Conservation (phyloP, 2,113 vertebrate genomes). For the Heliornis fulica region DNA sequence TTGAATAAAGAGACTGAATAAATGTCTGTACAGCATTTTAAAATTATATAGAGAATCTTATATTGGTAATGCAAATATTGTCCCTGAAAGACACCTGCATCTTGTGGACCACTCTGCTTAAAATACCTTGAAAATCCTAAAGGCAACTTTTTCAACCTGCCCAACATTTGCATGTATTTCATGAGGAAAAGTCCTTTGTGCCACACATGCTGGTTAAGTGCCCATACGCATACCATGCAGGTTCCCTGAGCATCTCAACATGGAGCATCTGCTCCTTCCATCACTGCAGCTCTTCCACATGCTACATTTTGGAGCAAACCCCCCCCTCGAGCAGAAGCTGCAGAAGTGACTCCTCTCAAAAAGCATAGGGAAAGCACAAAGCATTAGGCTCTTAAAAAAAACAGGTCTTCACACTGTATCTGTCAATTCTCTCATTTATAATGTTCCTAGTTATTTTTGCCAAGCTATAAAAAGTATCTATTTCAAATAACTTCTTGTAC, state of each 20-base stretch:
- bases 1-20: not conserved
- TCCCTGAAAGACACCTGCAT: not conserved
- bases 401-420: not conserved
- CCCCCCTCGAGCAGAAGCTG: not conserved
- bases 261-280: not conserved
- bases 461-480: not conserved
- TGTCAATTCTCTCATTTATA: not conserved
- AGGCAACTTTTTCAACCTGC: not conserved
- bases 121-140: not conserved
- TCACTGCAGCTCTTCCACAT: not conserved
- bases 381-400: not conserved
- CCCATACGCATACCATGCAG: fast-evolving
- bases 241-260: not conserved
- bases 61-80: not conserved
- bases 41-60: not conserved
- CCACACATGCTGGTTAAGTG: not conserved
- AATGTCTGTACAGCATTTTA: not conserved
- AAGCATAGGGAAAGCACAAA: not conserved
- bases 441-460: not conserved
- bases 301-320: not conserved
- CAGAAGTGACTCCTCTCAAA: not conserved
- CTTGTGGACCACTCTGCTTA: not conserved
- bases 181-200: not conserved
- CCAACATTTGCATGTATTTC: not conserved
- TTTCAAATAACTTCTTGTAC: not conserved